Percentiles rank a stretch among this genome's conserved stretches.
Evolutionary conservation across 2,888 invertebrate species (phyloP).

Genomic region (Nasonia oneida): DNA sequence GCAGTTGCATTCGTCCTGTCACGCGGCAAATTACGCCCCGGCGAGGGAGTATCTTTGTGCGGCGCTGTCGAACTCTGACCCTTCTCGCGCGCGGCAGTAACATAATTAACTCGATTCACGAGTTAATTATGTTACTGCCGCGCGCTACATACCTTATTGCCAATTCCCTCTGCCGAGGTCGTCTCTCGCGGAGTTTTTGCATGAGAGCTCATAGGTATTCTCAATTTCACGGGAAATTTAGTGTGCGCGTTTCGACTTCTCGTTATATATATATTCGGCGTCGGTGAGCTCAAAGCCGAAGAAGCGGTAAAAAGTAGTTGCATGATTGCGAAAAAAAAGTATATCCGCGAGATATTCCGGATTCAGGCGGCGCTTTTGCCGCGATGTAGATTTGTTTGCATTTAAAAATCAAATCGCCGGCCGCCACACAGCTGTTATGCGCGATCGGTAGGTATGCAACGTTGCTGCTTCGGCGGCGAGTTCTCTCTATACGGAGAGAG

Average conservation of each 20-base stretch:
- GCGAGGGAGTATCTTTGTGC: constrained; percentile 5
- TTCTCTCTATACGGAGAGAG: constrained; percentile 6
- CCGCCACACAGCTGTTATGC: constrained; percentile 26
- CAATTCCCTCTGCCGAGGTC: background rate
- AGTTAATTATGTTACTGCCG: constrained; percentile 19
- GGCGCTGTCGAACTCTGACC: constrained; percentile 22
- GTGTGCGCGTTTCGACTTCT: constrained; percentile 53
- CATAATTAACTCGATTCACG: background rate
- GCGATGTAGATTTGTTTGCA: constrained; percentile 79
- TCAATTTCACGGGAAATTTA: constrained; percentile 38
- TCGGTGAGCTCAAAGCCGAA: constrained; percentile 41
- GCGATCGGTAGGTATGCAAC: constrained; percentile 70
- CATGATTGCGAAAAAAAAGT: constrained; percentile 68
- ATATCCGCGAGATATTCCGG: constrained; percentile 61
- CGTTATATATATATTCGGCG: constrained; percentile 51
- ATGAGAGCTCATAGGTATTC: background rate
- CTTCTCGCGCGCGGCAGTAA: background rate
- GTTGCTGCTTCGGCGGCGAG: constrained; percentile 9
- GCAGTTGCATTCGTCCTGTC: constrained; percentile 54
- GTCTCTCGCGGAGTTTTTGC: background rate
- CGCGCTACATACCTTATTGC: background rate
- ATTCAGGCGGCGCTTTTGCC: constrained; percentile 76
- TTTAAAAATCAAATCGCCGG: constrained; percentile 78
- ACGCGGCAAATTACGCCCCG: constrained; percentile 50
- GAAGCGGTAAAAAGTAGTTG: constrained; percentile 3